Conservation (phyloP, 2,888 invertebrate species). For the Holacanthella duospinosa region DNA sequence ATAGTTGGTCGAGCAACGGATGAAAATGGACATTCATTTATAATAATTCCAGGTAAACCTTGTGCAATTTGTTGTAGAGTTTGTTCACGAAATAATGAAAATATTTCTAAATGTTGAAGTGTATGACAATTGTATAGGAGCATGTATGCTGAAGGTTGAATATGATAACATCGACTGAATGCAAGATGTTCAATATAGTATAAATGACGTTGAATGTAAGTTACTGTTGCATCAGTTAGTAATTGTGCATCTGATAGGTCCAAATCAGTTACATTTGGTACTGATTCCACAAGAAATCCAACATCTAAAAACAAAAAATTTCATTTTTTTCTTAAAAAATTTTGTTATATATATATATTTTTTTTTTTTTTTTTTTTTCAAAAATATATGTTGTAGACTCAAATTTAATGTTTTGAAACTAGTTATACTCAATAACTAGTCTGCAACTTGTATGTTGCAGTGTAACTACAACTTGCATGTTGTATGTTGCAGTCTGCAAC, state of each 20-base stretch:
- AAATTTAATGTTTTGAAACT: not conserved
- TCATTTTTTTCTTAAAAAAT: not conserved
- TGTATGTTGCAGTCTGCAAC: too few species aligned
- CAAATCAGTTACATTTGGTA: slow-evolving; percentile 64
- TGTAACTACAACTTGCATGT: too few species aligned
- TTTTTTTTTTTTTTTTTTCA: not conserved
- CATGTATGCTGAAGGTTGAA: slow-evolving; percentile 57
- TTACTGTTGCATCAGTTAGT: slow-evolving; percentile 54
- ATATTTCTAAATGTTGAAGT: slow-evolving; percentile 66
- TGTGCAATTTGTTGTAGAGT: slow-evolving; percentile 49
- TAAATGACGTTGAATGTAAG: slow-evolving; percentile 49
- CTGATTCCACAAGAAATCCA: slow-evolving; percentile 51
- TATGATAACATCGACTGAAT: slow-evolving; percentile 68
- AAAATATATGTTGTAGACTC: not conserved
- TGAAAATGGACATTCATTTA: slow-evolving; percentile 68
- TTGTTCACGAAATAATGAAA: slow-evolving; percentile 60
- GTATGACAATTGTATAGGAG: slow-evolving; percentile 53
- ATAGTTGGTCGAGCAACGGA: slow-evolving; percentile 83
- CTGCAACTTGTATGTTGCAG: not conserved
- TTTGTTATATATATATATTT: not conserved
- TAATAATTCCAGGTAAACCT: slow-evolving; percentile 49
- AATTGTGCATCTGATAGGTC: slow-evolving; percentile 79
- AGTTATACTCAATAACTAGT: not conserved
- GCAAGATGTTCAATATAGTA: slow-evolving; percentile 56
- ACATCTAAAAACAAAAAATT: slow-evolving; percentile 50